A percentile compares a stretch with the other conserved stretches of the same genome.
Conservation (phyloP, 2,113 vertebrate species). For the Hemichromis elongatus region DNA sequence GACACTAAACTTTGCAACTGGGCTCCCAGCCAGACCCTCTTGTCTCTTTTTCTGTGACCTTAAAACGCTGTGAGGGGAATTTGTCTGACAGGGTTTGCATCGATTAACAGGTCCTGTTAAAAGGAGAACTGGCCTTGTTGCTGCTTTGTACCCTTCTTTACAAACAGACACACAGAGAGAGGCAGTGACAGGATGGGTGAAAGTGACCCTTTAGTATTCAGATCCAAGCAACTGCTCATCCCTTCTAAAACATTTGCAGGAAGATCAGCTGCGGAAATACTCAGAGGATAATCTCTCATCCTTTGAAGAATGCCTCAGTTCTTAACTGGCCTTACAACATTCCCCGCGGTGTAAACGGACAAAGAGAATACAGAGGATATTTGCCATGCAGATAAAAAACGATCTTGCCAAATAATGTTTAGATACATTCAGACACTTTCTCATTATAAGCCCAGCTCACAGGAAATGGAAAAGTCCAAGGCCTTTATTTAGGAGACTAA, state of each 20-base stretch:
- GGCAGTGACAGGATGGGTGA: constrained; percentile 14
- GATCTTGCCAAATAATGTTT: constrained; percentile 36
- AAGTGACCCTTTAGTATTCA: constrained; percentile 47
- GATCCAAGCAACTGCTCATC: neutral
- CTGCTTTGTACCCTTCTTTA: constrained; percentile 7
- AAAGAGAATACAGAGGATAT: constrained; percentile 18
- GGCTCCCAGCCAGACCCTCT: neutral
- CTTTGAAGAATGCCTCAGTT: constrained; percentile 47
- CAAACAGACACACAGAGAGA: neutral
- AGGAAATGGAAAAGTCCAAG: constrained; percentile 5
- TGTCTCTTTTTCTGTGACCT: constrained; percentile 17
- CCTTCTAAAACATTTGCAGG: constrained; percentile 31
- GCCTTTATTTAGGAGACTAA: constrained; percentile 19
- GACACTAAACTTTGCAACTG: neutral
- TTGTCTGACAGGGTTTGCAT: constrained; percentile 24
- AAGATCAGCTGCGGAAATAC: constrained; percentile 8
- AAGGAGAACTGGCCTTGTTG: constrained; percentile 1
- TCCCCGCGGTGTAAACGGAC: constrained; percentile 12
- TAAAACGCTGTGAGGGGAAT: constrained; percentile 8
- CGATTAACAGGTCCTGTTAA: constrained; percentile 33
- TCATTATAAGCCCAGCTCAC: constrained; percentile 24
- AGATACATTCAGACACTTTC: constrained; percentile 38
- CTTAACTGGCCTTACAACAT: constrained; percentile 15
- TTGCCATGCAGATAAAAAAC: constrained; percentile 42
- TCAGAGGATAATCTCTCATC: constrained; percentile 46